Evolutionary conservation across 1,140 invertebrate species (phyloP), one percentile per base, ranked within the genome.

Genomic region (Bombus huntii): DNA sequence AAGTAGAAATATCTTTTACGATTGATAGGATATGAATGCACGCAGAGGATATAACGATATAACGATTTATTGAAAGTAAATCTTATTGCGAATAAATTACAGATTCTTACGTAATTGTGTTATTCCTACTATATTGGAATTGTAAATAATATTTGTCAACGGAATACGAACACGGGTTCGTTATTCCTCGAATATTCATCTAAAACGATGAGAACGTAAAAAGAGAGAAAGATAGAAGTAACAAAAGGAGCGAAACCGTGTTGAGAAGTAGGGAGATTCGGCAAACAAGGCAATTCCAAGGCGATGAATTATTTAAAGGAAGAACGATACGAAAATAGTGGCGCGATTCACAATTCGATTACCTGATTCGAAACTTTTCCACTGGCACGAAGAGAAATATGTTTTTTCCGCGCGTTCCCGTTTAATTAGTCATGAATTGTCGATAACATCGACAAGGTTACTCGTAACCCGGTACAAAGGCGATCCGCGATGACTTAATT

Each of bases 341-440:
- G 39, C 9, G 39, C 53, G n/a, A 72, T 47, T 47, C 37, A 62
- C n/a, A 18, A 80, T 57, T 59, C 57, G 57, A 78, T 68, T 78
- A 84, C 53, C 37, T 37, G 66, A 4, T 28, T 53, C 62, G 59
- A 37, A 81, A 70, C 25, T 81, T 89, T 88, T 88, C 87, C 65
- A 89, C 62, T 72, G 47, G 39, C 37, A 39, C 42, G 37, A 31
- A 44, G 15, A 62, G 79, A 76, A 37, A 57, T 89, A 85, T 81
- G 83, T 87, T 89, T 88, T 18, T 66, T 2, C n/a, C 76, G 28
- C 81, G 2, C 85, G 82, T 88, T 84, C 84, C 74, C 83, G 84
- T 88, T 89, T 89, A 92, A 92, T 92, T 93, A 93, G 88, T 91
- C 87, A 66, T 66, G 65, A 15, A 66, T 31, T 1, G 78, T 72